Evolutionary conservation across 2,888 invertebrate genomes (phyloP).

Genomic region (Dasysyrphus tricinctus): DNA sequence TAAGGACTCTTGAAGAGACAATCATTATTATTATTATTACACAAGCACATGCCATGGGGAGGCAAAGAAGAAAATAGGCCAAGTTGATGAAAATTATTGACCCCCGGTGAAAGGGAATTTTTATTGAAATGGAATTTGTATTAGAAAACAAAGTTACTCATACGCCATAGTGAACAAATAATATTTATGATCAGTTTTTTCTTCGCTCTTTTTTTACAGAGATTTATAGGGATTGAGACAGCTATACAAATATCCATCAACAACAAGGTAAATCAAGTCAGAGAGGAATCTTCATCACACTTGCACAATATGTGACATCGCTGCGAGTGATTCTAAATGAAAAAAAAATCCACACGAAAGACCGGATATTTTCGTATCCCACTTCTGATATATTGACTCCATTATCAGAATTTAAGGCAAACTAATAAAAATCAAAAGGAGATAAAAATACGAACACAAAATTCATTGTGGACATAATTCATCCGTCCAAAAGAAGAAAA

Average conservation of each 20-base stretch:
- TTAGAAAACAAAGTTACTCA: slow-evolving; percentile 15
- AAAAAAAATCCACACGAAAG: neutral
- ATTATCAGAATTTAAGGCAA: slow-evolving; percentile 37
- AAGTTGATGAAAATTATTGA: slow-evolving; percentile 54
- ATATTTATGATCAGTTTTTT: slow-evolving; percentile 6
- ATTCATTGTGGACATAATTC: slow-evolving; percentile 27
- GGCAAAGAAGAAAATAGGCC: slow-evolving; percentile 35
- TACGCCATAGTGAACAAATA: slow-evolving; percentile 37
- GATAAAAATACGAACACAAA: slow-evolving; percentile 2
- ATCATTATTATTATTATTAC: slow-evolving; percentile 43
- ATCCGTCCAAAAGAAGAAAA: slow-evolving; percentile 25
- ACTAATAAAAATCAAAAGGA: slow-evolving; percentile 42
- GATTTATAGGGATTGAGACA: neutral
- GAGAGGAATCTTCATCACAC: slow-evolving; percentile 12
- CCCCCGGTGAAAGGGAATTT: slow-evolving; percentile 9
- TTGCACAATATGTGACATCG: slow-evolving; percentile 18
- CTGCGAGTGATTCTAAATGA: slow-evolving; percentile 56
- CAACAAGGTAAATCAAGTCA: slow-evolving; percentile 17
- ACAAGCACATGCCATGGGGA: neutral
- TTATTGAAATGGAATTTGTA: slow-evolving; percentile 16
- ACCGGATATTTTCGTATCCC: slow-evolving; percentile 28
- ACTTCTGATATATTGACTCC: slow-evolving; percentile 53
- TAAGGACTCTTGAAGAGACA: slow-evolving; percentile 28
- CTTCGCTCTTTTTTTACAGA: slow-evolving; percentile 21
- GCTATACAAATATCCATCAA: slow-evolving; percentile 23